Evolutionary conservation across 2,888 invertebrate species (phyloP), one percentile per base, ranked within the genome.

Genomic region (Drosophila mettleri): DNA sequence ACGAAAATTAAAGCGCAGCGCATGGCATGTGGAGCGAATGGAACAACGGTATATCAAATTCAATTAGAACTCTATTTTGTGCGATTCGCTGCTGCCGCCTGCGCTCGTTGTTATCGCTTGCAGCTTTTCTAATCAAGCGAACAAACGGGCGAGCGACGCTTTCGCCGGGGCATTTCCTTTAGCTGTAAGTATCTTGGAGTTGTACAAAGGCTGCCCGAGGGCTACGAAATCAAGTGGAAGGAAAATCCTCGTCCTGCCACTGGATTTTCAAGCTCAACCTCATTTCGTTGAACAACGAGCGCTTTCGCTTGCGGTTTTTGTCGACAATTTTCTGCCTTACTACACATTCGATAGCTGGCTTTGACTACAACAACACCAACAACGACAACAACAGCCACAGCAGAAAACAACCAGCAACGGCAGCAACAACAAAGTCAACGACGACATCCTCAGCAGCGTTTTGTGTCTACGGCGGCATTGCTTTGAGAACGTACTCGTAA

Each of bases 241-340:
- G 66, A 67, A 79, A 70, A 60, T 46, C 6, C 24, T 16, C 64
- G 53, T 53, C 36, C 62, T 61, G 80, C 53, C 59, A 46, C 70
- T 71, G 68, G 67, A 74, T 88, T 88, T 84, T 88, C 80, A 86
- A 73, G 77, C 87, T 69, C 41, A 63, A 79, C 69, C 75, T 84
- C 88, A 84, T 80, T 88, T 88, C 43, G 84, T 70, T 74, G 73
- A 67, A 69, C 52, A 52, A 38, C 59, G 61, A 60, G 16, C 33
- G 48, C 39, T 41, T 45, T 41, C 14, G 39, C 34, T 54, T 52
- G 54, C 24, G 74, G 52, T 76, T 58, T 41, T 29, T 58, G 48
- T 68, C 84, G 78, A 88, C 89, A 88, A 85, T 88, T 85, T 85
- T 85, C 87, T 84, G 84, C 89, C 78, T 65, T 84, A 68, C 82